Percentiles rank a stretch among this genome's conserved stretches.
These are phyloP conservation scores for Hepsetus odoe DNA, from an alignment of 2,113 vertebrate species.

Conservation along the genomic window DNA sequence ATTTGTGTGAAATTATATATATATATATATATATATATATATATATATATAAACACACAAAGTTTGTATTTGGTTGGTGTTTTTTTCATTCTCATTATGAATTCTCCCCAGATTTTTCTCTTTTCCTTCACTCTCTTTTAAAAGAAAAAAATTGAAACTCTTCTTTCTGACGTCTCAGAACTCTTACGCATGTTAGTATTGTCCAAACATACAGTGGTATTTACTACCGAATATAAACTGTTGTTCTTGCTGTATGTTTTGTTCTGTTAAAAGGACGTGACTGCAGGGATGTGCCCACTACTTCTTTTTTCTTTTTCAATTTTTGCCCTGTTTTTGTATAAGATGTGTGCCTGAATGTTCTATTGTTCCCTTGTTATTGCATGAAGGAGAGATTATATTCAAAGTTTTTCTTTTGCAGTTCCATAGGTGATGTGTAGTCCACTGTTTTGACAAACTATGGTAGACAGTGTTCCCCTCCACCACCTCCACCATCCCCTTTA, in stretches of 20 bases:
- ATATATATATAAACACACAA: constrained; percentile 11
- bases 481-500: constrained; percentile 48
- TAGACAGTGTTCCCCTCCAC: constrained; percentile 88
- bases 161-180: constrained; percentile 66
- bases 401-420: constrained; percentile 78
- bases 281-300: constrained; percentile 62
- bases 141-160: constrained; percentile 38
- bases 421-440: constrained; percentile 93
- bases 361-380: constrained; percentile 93
- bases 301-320: constrained; percentile 62
- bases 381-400: constrained; percentile 88
- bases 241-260: constrained; percentile 73
- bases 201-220: constrained; percentile 77
- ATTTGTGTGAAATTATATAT: constrained; percentile 14
- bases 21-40: constrained; percentile 31
- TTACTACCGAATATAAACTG: constrained; percentile 74
- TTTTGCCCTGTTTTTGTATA: constrained; percentile 68
- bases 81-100: constrained; percentile 28
- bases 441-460: constrained; percentile 89
- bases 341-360: constrained; percentile 85
- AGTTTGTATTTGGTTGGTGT: constrained; percentile 1
- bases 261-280: constrained; percentile 80
- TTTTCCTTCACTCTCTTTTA: constrained; percentile 24
- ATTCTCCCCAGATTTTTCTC: constrained; percentile 12
- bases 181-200: constrained; percentile 75